A percentile compares a stretch with the other conserved stretches of the same genome.
These are phyloP conservation scores for Scarus forsteni DNA, from an alignment of 2,797 vertebrate genomes.

Conservation along the genomic window DNA sequence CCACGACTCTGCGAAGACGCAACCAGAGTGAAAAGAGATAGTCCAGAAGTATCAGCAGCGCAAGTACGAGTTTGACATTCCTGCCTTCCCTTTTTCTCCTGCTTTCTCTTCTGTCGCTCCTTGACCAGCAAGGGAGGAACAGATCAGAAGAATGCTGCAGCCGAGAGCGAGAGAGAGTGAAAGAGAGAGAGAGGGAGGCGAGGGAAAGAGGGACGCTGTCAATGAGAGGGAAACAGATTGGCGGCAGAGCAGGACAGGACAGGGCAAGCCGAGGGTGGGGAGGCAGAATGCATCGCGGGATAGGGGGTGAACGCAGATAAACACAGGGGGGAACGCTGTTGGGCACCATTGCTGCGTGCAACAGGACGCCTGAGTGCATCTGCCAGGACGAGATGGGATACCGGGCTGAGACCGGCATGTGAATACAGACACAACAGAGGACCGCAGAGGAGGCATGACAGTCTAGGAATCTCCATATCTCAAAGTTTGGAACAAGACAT, in stretches of 20 bases:
- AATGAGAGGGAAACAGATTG: conserved; percentile 62
- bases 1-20: conserved; percentile 20
- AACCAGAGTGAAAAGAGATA: conserved; percentile 28
- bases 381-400: conserved; percentile 33
- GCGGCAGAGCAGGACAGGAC: conserved; percentile 67
- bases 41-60: conserved; percentile 33
- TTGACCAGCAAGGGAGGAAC: conserved; percentile 68
- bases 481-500: not conserved
- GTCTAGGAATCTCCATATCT: conserved; percentile 6
- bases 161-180: conserved; percentile 32
- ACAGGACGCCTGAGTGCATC: conserved; percentile 24
- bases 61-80: conserved; percentile 51
- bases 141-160: conserved; percentile 68
- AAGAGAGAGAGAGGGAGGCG: conserved; percentile 41
- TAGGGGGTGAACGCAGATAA: conserved; percentile 62
- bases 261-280: conserved; percentile 58
- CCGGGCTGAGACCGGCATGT: conserved; percentile 31
- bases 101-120: conserved; percentile 54
- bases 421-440: conserved; percentile 50
- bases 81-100: conserved; percentile 37
- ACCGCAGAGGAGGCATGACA: not conserved
- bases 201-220: conserved; percentile 53
- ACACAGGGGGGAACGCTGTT: conserved; percentile 68
- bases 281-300: conserved; percentile 61
- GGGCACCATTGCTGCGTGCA: conserved; percentile 63